Evolutionary conservation across 2,113 vertebrate species (phyloP).

Genomic region (Clupea harengus): DNA sequence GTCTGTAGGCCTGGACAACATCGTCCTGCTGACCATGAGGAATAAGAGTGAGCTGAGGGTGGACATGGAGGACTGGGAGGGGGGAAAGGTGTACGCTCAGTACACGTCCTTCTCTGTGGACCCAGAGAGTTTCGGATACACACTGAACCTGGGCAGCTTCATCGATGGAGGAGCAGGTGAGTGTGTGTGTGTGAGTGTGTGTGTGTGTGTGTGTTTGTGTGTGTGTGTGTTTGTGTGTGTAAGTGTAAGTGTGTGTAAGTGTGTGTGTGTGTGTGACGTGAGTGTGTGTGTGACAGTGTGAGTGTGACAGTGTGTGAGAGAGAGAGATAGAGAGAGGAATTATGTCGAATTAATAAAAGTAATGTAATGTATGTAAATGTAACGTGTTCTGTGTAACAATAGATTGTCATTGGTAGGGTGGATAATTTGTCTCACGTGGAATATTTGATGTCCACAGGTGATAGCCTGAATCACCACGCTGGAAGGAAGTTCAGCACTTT

Average conservation of each 20-base stretch:
- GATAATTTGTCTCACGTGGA: no score
- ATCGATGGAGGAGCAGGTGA: no score
- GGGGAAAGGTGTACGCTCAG: constrained; percentile 24
- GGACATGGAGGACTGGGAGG: constrained; percentile 44
- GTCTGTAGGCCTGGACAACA: constrained; percentile 28
- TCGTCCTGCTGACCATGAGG: constrained; percentile 36
- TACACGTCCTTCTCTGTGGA: constrained; percentile 30
- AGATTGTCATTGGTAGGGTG: no score
- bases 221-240: no score
- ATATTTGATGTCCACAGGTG: not conserved
- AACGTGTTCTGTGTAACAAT: no score
- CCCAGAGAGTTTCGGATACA: constrained; percentile 21
- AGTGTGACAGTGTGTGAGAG: no score
- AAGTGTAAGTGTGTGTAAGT: no score
- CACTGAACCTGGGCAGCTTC: constrained; percentile 46
- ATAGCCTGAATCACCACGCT: not conserved
- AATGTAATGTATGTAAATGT: no score
- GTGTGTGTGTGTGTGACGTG: no score
- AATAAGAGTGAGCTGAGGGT: constrained; percentile 39
- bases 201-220: constrained; percentile 23
- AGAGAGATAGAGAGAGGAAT: no score
- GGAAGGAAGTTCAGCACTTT: constrained; percentile 24
- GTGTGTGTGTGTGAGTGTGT: not conserved
- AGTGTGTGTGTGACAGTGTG: no score
- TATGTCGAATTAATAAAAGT: no score